Conservation (phyloP, 1,140 invertebrate species). For the Reticulitermes speratus region DNA sequence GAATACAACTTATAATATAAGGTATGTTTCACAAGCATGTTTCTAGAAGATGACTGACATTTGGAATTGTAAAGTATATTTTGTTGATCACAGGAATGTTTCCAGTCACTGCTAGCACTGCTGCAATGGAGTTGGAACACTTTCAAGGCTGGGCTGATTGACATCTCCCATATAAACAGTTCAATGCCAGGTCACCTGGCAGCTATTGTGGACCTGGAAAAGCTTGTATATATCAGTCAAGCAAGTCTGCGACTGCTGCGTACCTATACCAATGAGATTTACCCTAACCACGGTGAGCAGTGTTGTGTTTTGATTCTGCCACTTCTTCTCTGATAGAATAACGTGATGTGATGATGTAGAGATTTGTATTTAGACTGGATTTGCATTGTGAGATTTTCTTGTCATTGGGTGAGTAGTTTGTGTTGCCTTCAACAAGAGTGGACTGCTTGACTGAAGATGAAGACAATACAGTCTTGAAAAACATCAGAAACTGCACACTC, state of each 20-base stretch:
- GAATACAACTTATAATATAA: no score
- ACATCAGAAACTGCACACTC: no score
- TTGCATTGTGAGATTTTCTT: no score
- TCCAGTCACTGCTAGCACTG: conserved; percentile 77
- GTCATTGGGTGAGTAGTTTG: no score
- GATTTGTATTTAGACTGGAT: no score
- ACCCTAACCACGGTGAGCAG: conserved; percentile 66
- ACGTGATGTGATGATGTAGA: no score
- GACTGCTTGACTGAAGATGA: no score
- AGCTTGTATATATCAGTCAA: conserved; percentile 84
- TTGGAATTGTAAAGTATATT: no score
- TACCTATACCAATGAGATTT: conserved; percentile 86
- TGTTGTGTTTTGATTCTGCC: neutral
- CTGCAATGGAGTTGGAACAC: conserved; percentile 81
- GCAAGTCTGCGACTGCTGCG: conserved; percentile 77
- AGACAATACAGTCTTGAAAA: no score
- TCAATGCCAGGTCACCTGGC: conserved; percentile 48
- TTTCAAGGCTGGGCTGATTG: conserved; percentile 65
- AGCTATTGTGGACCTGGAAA: conserved; percentile 68
- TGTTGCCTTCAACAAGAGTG: no score
- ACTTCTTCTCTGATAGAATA: neutral
- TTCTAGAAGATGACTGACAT: no score
- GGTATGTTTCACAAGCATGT: no score
- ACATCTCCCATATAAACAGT: conserved; percentile 44
- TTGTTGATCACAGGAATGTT: conserved; percentile 61